Percentiles rank a stretch among this genome's conserved stretches.
These are phyloP conservation scores for Deilephila elpenor DNA, from an alignment of 2,888 invertebrate species.

Conservation along the genomic window DNA sequence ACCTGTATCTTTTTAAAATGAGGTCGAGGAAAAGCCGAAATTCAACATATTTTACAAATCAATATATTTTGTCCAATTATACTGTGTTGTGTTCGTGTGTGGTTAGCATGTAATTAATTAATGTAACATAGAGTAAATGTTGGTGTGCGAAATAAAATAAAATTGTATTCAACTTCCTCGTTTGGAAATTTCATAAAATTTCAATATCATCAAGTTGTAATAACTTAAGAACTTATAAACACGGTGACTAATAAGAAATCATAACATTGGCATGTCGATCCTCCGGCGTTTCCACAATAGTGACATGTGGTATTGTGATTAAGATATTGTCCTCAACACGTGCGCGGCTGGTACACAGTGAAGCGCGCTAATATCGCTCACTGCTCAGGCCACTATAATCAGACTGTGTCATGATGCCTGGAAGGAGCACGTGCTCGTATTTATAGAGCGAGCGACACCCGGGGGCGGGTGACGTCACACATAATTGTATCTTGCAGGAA, in stretches of 20 bases:
- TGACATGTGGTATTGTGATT: neutral
- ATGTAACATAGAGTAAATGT: no score
- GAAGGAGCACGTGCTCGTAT: constrained; percentile 72
- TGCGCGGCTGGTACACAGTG: constrained; percentile 6
- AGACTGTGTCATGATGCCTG: constrained; percentile 44
- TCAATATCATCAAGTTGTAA: neutral
- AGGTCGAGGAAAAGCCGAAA: no score
- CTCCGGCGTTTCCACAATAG: constrained; percentile 13
- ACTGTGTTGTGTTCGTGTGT: no score
- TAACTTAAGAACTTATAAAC: neutral
- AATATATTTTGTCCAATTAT: no score
- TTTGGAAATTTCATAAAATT: no score
- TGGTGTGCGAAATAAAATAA: no score
- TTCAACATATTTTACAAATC: no score
- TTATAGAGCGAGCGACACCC: constrained; percentile 74
- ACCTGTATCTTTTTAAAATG: no score
- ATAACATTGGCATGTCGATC: neutral
- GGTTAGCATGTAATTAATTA: no score
- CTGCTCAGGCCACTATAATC: constrained; percentile 22
- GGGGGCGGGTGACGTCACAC: constrained; percentile 64
- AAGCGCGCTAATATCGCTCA: neutral
- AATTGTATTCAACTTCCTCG: no score
- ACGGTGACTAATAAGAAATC: constrained; percentile 2
- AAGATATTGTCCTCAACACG: constrained; percentile 16
- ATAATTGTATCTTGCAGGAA: neutral